phyloP scores from a whole-genome alignment of 2,888 invertebrate species.

The Leucoptera coffeella region DNA sequence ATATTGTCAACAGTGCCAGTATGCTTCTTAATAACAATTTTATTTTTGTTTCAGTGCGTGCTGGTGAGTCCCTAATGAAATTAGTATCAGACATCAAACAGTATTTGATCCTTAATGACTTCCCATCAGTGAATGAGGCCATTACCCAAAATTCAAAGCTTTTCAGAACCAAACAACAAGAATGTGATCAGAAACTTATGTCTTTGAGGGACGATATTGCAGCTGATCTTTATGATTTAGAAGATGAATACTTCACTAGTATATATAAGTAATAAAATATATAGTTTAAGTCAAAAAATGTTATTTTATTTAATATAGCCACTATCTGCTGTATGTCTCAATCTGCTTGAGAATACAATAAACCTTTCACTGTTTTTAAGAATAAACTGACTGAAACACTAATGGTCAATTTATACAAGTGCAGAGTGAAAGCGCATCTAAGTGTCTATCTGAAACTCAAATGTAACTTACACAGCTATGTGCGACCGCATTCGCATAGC shows the following conservation, averaged over 20 bases:
- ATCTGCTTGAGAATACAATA: too few relatives aligned
- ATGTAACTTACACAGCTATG: too few relatives aligned
- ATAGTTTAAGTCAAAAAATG: too few relatives aligned
- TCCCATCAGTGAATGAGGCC: slow-evolving; percentile 95
- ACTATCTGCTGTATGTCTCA: too few relatives aligned
- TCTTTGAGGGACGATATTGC: slow-evolving; percentile 91
- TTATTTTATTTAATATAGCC: too few relatives aligned
- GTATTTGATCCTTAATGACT: slow-evolving; percentile 95
- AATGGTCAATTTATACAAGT: too few relatives aligned
- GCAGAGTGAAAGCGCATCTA: too few relatives aligned
- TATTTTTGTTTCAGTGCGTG: slow-evolving; percentile 62
- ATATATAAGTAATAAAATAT: slow-evolving; percentile 68
- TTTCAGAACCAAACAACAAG: slow-evolving; percentile 83
- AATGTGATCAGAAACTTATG: slow-evolving; percentile 91
- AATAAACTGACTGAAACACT: too few relatives aligned
- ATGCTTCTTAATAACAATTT: background rate
- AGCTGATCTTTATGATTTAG: slow-evolving; percentile 84
- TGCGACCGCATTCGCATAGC: too few relatives aligned
- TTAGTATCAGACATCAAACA: slow-evolving; percentile 97
- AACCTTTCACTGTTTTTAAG: too few relatives aligned
- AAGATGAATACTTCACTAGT: slow-evolving; percentile 89
- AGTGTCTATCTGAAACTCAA: too few relatives aligned
- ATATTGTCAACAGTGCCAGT: background rate
- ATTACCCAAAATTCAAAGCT: slow-evolving; percentile 90
- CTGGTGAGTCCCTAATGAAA: slow-evolving; percentile 95